A percentile compares a stretch with the other conserved stretches of the same genome.
Evolutionary conservation across 2,888 invertebrate genomes (phyloP).

Genomic region (Callimorpha dominula): DNA sequence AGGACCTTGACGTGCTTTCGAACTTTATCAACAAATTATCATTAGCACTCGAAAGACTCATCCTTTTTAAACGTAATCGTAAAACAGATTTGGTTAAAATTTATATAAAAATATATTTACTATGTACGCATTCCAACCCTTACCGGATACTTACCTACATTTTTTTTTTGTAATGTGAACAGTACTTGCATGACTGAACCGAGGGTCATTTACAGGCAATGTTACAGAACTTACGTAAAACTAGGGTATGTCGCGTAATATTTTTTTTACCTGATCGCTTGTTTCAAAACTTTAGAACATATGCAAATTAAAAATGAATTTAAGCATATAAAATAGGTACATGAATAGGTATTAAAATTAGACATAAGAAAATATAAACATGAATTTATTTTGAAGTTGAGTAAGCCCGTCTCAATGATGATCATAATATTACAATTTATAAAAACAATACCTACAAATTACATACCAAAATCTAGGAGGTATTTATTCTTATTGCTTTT

Average conservation of each 20-base stretch:
- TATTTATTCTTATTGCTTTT: conserved; percentile 43
- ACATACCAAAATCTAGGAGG: conserved; percentile 42
- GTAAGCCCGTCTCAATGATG: conserved; percentile 64
- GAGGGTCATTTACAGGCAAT: not conserved
- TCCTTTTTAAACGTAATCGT: not conserved
- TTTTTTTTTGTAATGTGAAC: not conserved
- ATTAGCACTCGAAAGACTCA: not conserved
- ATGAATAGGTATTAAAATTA: conserved; percentile 59
- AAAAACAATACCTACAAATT: conserved; percentile 47
- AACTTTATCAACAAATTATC: not conserved
- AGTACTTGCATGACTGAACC: not conserved
- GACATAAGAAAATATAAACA: conserved; percentile 69
- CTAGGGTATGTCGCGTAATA: not conserved
- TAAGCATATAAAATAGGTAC: conserved; percentile 3
- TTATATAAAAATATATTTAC: not conserved
- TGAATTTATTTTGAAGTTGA: conserved; percentile 76
- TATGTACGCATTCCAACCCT: not conserved
- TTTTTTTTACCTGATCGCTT: not conserved
- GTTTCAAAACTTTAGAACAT: not conserved
- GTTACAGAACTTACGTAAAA: not conserved
- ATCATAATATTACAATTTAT: conserved; percentile 56
- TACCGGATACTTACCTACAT: not conserved
- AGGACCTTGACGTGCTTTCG: not conserved
- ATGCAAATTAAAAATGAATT: not conserved
- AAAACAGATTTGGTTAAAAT: not conserved